Evolutionary conservation across 2,113 vertebrate species (phyloP), one percentile per base, ranked within the genome.

Genomic region (Electrona antarctica): DNA sequence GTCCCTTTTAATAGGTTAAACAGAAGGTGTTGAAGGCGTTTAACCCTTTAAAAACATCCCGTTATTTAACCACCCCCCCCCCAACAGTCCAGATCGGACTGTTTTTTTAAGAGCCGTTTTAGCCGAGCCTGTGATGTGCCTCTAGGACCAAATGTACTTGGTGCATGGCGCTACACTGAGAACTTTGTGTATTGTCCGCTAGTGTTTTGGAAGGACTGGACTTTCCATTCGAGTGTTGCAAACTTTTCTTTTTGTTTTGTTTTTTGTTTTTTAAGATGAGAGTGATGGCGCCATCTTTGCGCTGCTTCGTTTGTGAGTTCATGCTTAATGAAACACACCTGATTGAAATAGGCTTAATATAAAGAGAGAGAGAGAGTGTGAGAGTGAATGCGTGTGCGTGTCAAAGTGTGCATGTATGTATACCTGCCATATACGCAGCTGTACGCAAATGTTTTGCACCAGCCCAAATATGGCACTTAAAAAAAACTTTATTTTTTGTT

Each of bases 401-500:
- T 29, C 64, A 7, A 14, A 29, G 8, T 41, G 60, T 14, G 21
- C 3, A 3, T 57, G 29, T 52, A 61, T 14, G 64, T 79, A 69
- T 77, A 81, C 64, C 15, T 90, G 80, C 79, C 83, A 78, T 80
- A 49, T 60, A 50, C 72, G 70, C 56, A 65, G 67, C 49, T 59
- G 29, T 76, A 67, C 59, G 66, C 74, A 62, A 70, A 72, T 9
- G 60, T 70, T 70, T 81, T 83, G 78, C 62, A 84, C 77, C 74
- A 74, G 77, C 76, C 70, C 76, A 67, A 21, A 80, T 73, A 21
- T 55, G 68, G 81, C 89, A 87, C 85, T 73, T 83, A 55, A 21
- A 21, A 21, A 21, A 21, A 21, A 21, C 52, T 7, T 56, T 29
- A 3, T 3, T 21, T 59, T 46, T 47, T n/a, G 48, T 85, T 65